phyloP scores from a whole-genome alignment of 2,797 vertebrate species.

The Hydrocynus forskahlii region DNA sequence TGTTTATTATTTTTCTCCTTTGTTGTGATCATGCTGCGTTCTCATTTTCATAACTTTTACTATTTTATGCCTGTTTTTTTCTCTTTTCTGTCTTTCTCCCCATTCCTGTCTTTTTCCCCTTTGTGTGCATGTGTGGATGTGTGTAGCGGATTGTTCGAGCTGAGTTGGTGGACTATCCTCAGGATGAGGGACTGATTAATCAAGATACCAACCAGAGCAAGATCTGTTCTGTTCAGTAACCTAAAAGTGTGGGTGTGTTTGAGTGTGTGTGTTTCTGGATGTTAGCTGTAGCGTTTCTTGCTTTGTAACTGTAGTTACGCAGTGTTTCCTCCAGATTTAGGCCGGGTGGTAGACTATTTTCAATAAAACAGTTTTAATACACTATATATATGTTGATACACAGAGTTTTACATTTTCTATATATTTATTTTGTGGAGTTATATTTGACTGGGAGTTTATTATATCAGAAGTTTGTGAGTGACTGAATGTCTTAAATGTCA shows the following conservation, averaged over 20 bases:
- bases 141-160: conserved; percentile 92
- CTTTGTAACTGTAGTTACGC: not conserved
- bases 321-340: no score
- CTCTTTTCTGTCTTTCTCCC: conserved; percentile 13
- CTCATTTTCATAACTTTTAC: conserved; percentile 24
- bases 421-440: no score
- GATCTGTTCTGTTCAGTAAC: conserved; percentile 93
- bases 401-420: no score
- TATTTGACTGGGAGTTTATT: no score
- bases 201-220: conserved; percentile 86
- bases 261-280: not conserved
- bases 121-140: not conserved
- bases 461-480: no score
- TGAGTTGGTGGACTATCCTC: conserved; percentile 92
- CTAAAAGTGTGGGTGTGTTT: conserved; percentile 67
- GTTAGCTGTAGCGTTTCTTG: not conserved
- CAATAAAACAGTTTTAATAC: no score
- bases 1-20: not conserved
- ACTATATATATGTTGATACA: no score
- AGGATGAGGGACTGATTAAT: conserved; percentile 85
- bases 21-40: not conserved
- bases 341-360: no score
- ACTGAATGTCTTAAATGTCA: no score
- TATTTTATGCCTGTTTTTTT: not conserved
- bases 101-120: not conserved